phyloP scores from a whole-genome alignment of 2,113 vertebrate species.

The Pseudolaguvia tuberculata region DNA sequence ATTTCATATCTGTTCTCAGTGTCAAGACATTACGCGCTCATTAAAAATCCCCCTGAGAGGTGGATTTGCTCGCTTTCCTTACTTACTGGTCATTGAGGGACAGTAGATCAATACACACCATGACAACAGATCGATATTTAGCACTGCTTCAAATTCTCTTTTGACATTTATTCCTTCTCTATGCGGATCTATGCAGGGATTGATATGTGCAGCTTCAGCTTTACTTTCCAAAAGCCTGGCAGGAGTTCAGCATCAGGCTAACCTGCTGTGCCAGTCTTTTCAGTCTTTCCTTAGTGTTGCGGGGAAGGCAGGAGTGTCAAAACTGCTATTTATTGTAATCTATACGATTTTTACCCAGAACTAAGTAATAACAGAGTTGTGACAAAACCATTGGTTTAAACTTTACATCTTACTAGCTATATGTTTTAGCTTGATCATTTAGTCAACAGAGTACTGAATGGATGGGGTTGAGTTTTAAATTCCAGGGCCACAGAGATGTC shows the following conservation, averaged over 20 bases:
- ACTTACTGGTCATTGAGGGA: slow-evolving; percentile 26
- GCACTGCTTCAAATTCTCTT: slow-evolving; percentile 35
- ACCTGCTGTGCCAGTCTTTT: background rate
- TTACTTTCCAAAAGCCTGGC: slow-evolving; percentile 14
- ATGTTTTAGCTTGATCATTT: background rate
- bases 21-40: slow-evolving; percentile 8
- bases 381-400: background rate
- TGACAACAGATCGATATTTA: slow-evolving; percentile 39
- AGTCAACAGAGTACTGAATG: too few species aligned
- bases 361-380: background rate
- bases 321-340: background rate
- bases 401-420: background rate
- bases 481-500: too few species aligned
- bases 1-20: background rate
- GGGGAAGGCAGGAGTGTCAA: accelerated
- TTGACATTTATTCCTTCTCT: slow-evolving; percentile 29
- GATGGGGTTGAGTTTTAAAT: too few species aligned
- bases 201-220: slow-evolving; percentile 32
- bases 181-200: background rate
- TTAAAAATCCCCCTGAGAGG: slow-evolving; percentile 24
- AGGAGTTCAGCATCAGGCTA: slow-evolving; percentile 17
- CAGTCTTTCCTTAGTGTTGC: background rate
- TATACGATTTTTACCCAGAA: background rate
- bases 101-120: slow-evolving; percentile 17
- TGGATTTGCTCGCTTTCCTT: slow-evolving; percentile 28